Base-by-base conservation (phyloP, 30 jellyfish, hydroid and myxozoan genomes). In the Pelagia noctiluca region DNA sequence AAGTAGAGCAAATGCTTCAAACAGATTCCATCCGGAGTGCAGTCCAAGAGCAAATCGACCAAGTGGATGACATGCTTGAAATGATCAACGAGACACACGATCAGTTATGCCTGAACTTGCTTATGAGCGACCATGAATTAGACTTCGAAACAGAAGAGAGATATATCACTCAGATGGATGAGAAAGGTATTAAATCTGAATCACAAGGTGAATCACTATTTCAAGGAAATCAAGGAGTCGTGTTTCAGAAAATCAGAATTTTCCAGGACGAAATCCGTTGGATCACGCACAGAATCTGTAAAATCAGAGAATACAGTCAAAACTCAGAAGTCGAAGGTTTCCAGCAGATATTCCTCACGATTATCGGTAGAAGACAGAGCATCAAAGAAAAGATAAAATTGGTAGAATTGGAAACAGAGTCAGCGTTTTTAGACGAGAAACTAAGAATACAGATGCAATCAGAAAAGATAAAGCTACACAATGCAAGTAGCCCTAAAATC, bases 401-500 rank as follows among this genome's bases (percentile, higher is more conserved):
- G 57, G 57, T 42, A 42, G 57, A 42, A 42, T 42, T 42, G 57
- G 57, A 42, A 42, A 42, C 57, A 42, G 57, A 42, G 57, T 42
- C 57, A 16, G 57, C 16, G 57, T 42, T 42, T 42, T 42, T 42
- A 42, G 57, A 16, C 57, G 57, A 42, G 57, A 42, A 42, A 42
- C 57, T 42, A 16, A n/a, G n/a, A n/a, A n/a, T n/a, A n/a, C n/a
- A n/a, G n/a, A n/a, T n/a, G n/a, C n/a, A n/a, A n/a, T n/a, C 57
- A 42, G 57, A 42, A 16, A 42, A 42, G 57, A 42, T 42, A 42
- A 42, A 8, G 57, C 57, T 42, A 8, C 57, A 42, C 57, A n/a
- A 60, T 60, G 72, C 72, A 60, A 60, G 72, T 60, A 60, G 72
- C 72, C 35, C 72, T 60, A 26, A 26, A 60, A 22, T 60, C 35